Percentiles rank a stretch among this genome's conserved stretches.
These are phyloP conservation scores for Nasua narica DNA, from an alignment of 2,797 vertebrate genomes.

Conservation along the genomic window DNA sequence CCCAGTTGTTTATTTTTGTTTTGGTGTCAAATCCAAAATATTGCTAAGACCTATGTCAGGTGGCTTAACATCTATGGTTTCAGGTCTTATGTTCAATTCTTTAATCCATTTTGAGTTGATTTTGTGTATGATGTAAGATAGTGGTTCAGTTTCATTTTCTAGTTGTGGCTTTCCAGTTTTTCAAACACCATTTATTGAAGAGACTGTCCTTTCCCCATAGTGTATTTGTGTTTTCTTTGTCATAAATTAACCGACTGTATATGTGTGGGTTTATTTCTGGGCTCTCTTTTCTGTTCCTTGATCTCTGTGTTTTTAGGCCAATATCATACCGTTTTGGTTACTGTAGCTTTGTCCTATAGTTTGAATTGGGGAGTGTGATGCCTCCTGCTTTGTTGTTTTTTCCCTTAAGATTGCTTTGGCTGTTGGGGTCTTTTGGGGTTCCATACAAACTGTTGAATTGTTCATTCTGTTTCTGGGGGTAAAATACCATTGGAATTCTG, in stretches of 20 bases:
- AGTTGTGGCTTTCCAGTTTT: not conserved
- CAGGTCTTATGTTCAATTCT: too few relatives aligned
- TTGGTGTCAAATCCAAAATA: not conserved
- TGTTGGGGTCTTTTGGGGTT: not conserved
- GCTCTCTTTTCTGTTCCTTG: not conserved
- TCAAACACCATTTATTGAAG: not conserved
- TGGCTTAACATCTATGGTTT: not conserved
- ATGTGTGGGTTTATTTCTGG: not conserved
- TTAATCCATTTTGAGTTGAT: not conserved
- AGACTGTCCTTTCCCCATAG: not conserved
- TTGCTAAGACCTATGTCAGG: not conserved
- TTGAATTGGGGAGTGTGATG: not conserved
- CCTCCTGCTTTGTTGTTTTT: not conserved
- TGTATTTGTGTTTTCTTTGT: not conserved
- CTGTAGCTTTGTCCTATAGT: not conserved
- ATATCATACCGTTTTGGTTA: not conserved
- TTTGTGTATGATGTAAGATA: not conserved
- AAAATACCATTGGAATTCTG: not conserved
- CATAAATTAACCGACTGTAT: not conserved
- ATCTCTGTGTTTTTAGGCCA: not conserved
- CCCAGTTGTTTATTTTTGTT: not conserved
- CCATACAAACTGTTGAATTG: not conserved
- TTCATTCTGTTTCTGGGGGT: not conserved
- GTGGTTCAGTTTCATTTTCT: not conserved
- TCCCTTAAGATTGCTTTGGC: not conserved